These are phyloP conservation scores for Lophotis ruficrista DNA, from an alignment of 2,113 vertebrate species.

Conservation along the genomic window DNA sequence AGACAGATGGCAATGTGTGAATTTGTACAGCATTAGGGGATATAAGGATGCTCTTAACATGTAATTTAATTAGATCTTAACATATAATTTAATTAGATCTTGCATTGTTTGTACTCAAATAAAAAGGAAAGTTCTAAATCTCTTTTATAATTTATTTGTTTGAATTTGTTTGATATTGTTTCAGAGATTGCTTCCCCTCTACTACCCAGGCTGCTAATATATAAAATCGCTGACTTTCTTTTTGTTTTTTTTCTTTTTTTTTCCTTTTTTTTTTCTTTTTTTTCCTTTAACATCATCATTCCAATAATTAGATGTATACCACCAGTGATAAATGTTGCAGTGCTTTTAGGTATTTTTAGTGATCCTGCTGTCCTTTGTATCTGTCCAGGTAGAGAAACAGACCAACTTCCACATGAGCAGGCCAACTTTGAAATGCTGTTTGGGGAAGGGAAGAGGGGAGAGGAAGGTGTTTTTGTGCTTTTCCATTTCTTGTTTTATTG, in stretches of 20 bases:
- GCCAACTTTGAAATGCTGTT: neutral
- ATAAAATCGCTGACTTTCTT: neutral
- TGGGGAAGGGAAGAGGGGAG: neutral
- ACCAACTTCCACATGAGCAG: neutral
- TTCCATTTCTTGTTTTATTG: neutral
- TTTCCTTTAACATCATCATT: neutral
- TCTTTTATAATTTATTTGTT: neutral
- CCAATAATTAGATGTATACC: neutral
- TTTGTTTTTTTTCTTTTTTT: neutral
- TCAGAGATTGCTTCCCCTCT: neutral
- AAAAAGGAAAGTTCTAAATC: neutral
- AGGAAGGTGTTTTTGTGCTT: neutral
- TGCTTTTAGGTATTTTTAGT: neutral
- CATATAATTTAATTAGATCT: neutral
- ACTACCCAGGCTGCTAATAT: neutral
- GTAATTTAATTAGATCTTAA: neutral
- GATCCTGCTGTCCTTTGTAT: neutral
- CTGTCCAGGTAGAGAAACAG: neutral
- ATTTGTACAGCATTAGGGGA: neutral
- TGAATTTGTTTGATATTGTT: neutral
- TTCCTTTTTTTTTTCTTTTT: no score
- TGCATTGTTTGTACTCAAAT: neutral
- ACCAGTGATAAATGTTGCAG: neutral
- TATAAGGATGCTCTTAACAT: neutral
- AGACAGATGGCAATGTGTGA: constrained; percentile 2